These are phyloP conservation scores for Leptopterna dolabrata DNA, from an alignment of 2,888 invertebrate species.

Conservation along the genomic window DNA sequence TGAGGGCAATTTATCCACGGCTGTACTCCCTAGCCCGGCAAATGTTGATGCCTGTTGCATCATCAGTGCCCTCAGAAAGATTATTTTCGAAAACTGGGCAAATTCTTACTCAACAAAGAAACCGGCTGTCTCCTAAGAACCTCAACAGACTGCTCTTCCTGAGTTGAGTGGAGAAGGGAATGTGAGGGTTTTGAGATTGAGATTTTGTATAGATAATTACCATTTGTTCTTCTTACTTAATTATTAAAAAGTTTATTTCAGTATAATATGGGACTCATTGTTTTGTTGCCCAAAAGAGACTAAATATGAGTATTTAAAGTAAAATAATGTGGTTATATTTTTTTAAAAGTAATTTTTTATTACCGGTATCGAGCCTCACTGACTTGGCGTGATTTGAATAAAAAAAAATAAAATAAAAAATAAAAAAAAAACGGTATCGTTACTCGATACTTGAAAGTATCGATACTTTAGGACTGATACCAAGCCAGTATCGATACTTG, in stretches of 20 bases:
- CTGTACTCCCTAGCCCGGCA: slow-evolving; percentile 10
- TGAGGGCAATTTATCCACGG: neutral
- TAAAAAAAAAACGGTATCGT: no score
- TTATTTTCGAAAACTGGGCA: slow-evolving; percentile 50
- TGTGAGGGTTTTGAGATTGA: neutral
- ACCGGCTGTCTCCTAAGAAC: slow-evolving; percentile 35
- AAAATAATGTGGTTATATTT: neutral
- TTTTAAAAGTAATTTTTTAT: neutral
- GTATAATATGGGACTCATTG: neutral
- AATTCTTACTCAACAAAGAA: neutral
- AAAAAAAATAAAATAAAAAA: no score
- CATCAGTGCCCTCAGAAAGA: slow-evolving; percentile 50
- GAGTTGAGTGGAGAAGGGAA: neutral
- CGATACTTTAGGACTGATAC: slow-evolving; percentile 28
- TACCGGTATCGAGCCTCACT: slow-evolving; percentile 9
- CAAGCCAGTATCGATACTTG: neutral
- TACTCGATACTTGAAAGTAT: neutral
- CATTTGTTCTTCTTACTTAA: no score
- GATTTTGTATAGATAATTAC: no score
- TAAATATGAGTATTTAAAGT: neutral
- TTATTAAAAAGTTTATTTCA: no score
- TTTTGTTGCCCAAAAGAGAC: neutral
- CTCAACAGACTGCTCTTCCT: neutral
- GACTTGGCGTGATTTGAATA: no score
- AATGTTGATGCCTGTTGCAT: slow-evolving; percentile 31